Evolutionary conservation across 2,797 vertebrate genomes (phyloP).

Genomic region (Aotus griseimembra): DNA sequence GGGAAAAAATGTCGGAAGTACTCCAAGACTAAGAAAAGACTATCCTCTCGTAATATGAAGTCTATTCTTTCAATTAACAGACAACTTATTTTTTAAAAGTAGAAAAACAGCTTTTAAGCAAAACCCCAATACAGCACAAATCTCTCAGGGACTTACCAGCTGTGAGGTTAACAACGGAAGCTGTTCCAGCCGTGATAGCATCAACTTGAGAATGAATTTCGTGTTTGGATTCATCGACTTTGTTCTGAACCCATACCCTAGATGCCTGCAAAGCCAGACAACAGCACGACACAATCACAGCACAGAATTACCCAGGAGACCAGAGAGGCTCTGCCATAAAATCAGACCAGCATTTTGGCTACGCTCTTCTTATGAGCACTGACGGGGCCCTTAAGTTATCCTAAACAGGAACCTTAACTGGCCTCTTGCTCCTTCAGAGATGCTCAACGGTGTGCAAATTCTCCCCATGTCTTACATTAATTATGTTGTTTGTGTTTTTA

Average conservation of each 20-base stretch:
- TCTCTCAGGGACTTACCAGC: constrained; percentile 90
- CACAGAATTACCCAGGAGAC: background rate
- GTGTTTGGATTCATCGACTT: constrained; percentile 99
- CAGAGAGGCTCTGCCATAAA: background rate
- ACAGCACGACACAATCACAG: constrained; percentile 25
- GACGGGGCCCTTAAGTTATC: background rate
- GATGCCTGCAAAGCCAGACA: constrained; percentile 91
- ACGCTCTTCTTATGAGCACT: background rate
- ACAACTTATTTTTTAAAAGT: background rate
- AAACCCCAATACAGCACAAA: background rate
- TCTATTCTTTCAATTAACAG: constrained; percentile 62
- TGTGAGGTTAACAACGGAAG: constrained; percentile 99
- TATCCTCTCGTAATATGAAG: background rate
- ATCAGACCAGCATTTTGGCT: background rate
- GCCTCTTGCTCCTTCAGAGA: background rate
- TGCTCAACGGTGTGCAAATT: background rate
- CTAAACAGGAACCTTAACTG: background rate
- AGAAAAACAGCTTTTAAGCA: background rate
- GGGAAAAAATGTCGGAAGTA: constrained; percentile 7
- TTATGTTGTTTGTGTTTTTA: background rate
- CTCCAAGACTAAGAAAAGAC: constrained; percentile 51
- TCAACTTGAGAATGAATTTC: constrained; percentile 99
- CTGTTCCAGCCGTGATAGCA: constrained; percentile 98
- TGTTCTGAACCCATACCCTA: constrained; percentile 99
- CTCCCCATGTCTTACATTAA: background rate